A percentile compares a stretch with the other conserved stretches of the same genome.
Evolutionary conservation across 2,888 invertebrate genomes (phyloP).

Genomic region (Blera fallax): DNA sequence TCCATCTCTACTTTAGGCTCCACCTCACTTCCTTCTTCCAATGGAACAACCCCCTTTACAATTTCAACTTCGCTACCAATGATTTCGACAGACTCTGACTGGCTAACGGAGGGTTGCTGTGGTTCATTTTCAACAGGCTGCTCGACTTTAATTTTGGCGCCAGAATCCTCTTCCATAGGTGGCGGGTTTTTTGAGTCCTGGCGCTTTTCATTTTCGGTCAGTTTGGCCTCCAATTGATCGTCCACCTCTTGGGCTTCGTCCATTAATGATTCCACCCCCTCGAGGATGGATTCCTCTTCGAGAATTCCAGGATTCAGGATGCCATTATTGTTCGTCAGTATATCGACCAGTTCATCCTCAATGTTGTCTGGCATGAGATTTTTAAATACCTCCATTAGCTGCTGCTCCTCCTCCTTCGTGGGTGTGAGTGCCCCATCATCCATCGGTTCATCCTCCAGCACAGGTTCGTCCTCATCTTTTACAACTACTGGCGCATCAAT

Average conservation of each 20-base stretch:
- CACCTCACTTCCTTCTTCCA: background rate
- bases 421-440: conserved; percentile 46
- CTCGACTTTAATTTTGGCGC: conserved; percentile 48
- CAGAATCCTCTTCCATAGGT: conserved; percentile 24
- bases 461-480: background rate
- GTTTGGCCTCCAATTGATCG: conserved; percentile 75
- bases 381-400: conserved; percentile 80
- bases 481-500: background rate
- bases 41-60: background rate
- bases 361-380: conserved; percentile 79
- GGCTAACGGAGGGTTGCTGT: conserved; percentile 4
- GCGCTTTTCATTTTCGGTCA: conserved; percentile 60
- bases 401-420: conserved; percentile 79
- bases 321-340: conserved; percentile 76
- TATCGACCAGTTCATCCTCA: conserved; percentile 79
- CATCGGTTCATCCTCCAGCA: conserved; percentile 26
- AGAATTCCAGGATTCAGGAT: conserved; percentile 77
- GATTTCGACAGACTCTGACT: conserved; percentile 1
- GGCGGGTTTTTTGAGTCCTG: conserved; percentile 46
- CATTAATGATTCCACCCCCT: conserved; percentile 76
- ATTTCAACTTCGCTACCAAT: conserved; percentile 55
- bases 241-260: conserved; percentile 74
- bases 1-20: conserved; percentile 33
- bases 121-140: conserved; percentile 20
- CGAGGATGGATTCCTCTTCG: conserved; percentile 79